A percentile compares a stretch with the other conserved stretches of the same genome.
Evolutionary conservation across 2,113 vertebrate species (phyloP).

Genomic region (Rhabdornis inornatus): DNA sequence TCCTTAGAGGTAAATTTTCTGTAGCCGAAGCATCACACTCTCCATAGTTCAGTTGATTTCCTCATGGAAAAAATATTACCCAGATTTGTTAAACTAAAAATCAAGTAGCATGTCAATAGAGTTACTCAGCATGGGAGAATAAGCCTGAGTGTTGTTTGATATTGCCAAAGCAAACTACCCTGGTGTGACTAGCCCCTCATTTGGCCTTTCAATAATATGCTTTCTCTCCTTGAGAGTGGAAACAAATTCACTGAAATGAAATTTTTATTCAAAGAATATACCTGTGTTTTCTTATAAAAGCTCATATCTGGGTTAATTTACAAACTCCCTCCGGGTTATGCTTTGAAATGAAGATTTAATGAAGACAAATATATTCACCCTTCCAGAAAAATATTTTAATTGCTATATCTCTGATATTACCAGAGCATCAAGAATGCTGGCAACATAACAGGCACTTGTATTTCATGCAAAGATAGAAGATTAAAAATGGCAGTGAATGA

Average conservation of each 20-base stretch:
- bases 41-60: neutral
- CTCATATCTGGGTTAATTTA: constrained; percentile 34
- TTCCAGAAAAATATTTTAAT: constrained; percentile 20
- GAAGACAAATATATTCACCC: constrained; percentile 29
- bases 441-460: neutral
- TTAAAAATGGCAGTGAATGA: neutral
- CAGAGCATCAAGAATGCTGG: neutral
- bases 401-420: neutral
- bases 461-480: neutral
- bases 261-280: constrained; percentile 24
- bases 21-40: neutral
- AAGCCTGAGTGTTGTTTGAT: neutral
- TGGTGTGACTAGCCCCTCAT: neutral
- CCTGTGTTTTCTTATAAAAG: neutral
- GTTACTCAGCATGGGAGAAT: neutral
- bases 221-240: neutral
- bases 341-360: constrained; percentile 49
- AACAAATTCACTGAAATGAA: neutral
- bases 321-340: neutral
- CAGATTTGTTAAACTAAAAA: neutral
- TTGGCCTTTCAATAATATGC: neutral
- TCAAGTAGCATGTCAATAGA: neutral
- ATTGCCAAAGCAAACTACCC: neutral
- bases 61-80: neutral
- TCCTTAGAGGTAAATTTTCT: neutral